phyloP scores from a whole-genome alignment of 2,888 invertebrate genomes.

The Hedychridium roseum region DNA sequence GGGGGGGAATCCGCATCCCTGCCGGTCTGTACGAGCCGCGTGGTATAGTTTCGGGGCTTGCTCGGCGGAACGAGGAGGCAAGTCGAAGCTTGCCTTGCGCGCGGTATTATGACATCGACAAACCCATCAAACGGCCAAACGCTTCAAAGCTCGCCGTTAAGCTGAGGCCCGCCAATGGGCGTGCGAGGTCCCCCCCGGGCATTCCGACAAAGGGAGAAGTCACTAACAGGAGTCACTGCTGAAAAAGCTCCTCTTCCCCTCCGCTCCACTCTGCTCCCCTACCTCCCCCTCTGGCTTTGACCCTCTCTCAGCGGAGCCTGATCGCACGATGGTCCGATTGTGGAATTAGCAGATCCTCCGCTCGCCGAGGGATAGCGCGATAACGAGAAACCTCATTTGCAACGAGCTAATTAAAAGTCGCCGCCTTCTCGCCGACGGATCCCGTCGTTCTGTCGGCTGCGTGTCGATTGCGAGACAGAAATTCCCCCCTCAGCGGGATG shows the following conservation, averaged over 20 bases:
- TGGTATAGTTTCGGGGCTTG: no score
- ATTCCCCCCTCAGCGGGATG: no score
- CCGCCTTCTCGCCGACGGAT: slow-evolving; percentile 31
- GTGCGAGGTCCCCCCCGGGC: slow-evolving; percentile 23
- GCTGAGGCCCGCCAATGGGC: slow-evolving; percentile 17
- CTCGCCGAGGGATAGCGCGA: slow-evolving; percentile 11
- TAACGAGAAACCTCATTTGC: slow-evolving; percentile 30
- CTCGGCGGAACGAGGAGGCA: slow-evolving; percentile 17
- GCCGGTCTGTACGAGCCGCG: no score
- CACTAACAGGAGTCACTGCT: no score
- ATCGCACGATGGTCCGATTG: slow-evolving; percentile 24
- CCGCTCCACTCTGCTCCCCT: neutral
- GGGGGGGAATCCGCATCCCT: neutral
- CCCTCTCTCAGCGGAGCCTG: slow-evolving; percentile 5
- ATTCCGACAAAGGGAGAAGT: slow-evolving; percentile 30
- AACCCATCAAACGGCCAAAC: slow-evolving; percentile 50
- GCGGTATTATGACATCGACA: slow-evolving; percentile 47
- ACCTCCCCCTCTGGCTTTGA: slow-evolving; percentile 5
- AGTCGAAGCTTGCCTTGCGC: slow-evolving; percentile 30
- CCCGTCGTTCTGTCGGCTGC: no score
- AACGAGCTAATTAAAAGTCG: slow-evolving; percentile 38
- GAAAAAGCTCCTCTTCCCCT: slow-evolving; percentile 30
- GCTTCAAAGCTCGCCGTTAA: slow-evolving; percentile 48
- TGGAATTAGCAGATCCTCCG: slow-evolving; percentile 23
- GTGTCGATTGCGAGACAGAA: no score